Conservation (phyloP, 1,140 invertebrate species). For the Calliopsis andreniformis region DNA sequence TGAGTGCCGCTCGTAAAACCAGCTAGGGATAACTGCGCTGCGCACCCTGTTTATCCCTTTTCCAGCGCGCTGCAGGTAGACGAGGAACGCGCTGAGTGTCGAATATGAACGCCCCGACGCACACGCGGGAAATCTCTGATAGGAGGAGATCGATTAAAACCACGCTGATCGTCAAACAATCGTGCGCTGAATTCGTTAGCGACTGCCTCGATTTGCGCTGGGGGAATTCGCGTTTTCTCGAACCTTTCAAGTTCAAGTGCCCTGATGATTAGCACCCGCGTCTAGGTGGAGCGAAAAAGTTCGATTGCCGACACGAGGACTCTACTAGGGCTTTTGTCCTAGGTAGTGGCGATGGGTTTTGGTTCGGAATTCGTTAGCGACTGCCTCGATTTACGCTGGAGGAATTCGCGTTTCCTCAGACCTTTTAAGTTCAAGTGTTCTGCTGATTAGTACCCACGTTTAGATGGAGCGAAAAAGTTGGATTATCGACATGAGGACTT, state of each 20-base stretch:
- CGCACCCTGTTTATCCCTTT: conserved; percentile 61
- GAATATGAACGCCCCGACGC: conserved; percentile 1
- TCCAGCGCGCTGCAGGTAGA: conserved; percentile 31
- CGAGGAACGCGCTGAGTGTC: conserved; percentile 30
- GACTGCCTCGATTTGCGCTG: neutral
- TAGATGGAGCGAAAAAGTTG: too few species aligned
- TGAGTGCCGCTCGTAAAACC: conserved; percentile 67
- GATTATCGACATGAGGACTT: too few species aligned
- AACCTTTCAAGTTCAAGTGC: neutral
- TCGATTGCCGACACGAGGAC: too few species aligned
- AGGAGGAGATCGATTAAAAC: conserved; percentile 31
- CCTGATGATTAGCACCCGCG: too few species aligned
- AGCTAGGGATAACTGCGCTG: conserved; percentile 58
- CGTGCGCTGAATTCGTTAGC: conserved; percentile 22
- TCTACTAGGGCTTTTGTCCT: too few species aligned
- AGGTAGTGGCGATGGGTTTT: too few species aligned
- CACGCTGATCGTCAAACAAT: conserved; percentile 1
- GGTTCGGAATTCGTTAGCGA: conserved; percentile 8
- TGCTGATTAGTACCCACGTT: too few species aligned
- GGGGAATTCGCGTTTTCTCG: neutral
- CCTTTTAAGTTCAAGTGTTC: neutral
- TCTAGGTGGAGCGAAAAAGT: too few species aligned
- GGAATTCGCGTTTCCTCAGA: neutral
- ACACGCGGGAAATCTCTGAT: conserved; percentile 27
- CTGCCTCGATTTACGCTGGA: neutral